These are phyloP conservation scores for Oscheius sp. DNA, from an alignment of 2,888 invertebrate genomes.

Conservation along the genomic window DNA sequence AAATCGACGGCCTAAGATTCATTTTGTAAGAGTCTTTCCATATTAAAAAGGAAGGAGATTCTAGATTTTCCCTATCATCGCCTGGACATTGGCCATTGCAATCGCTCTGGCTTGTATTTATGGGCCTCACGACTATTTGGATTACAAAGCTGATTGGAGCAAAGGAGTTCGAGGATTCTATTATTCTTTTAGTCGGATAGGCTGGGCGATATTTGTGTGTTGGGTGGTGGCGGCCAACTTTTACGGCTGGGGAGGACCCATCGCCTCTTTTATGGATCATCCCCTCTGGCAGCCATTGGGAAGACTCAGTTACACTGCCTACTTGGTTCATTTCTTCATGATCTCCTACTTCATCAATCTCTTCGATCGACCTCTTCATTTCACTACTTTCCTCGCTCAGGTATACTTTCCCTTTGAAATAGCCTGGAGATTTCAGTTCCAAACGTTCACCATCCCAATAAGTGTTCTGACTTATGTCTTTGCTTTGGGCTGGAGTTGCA, in stretches of 20 bases:
- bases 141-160: not conserved
- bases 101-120: constrained; percentile 34
- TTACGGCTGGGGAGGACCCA: constrained; percentile 37
- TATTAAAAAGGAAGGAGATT: not conserved
- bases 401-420: not conserved
- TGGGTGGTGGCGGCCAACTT: constrained; percentile 1
- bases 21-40: constrained; percentile 5
- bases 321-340: constrained; percentile 75
- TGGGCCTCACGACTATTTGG: constrained; percentile 31
- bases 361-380: constrained; percentile 33
- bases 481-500: constrained; percentile 46
- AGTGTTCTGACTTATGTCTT: constrained; percentile 19
- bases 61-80: constrained; percentile 23
- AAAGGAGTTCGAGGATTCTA: not conserved
- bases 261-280: constrained; percentile 6
- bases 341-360: constrained; percentile 40
- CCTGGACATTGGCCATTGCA: constrained; percentile 31
- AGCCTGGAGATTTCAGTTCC: constrained; percentile 11
- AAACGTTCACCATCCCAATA: constrained; percentile 11
- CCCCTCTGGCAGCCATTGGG: constrained; percentile 79
- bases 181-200: constrained; percentile 56
- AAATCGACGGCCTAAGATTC: constrained; percentile 31
- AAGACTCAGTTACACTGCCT: constrained; percentile 89
- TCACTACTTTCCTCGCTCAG: not conserved
- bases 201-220: constrained; percentile 70